These are phyloP conservation scores for Xylota segnis DNA, from an alignment of 2,888 invertebrate species.

Conservation along the genomic window DNA sequence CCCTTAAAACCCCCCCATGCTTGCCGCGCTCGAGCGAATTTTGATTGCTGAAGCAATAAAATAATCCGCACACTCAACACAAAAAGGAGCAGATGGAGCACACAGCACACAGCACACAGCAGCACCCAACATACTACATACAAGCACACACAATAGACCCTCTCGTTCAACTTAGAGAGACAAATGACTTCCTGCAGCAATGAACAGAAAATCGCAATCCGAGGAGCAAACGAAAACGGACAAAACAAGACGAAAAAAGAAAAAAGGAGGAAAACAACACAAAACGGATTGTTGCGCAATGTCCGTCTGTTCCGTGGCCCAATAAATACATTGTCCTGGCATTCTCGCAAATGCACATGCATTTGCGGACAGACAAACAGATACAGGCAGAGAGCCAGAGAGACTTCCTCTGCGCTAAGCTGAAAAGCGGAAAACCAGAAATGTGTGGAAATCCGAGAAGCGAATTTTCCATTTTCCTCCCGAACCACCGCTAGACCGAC, in stretches of 20 bases:
- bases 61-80: constrained; percentile 31
- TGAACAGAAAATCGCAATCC: constrained; percentile 73
- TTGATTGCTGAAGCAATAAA: constrained; percentile 57
- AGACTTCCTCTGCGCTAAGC: constrained; percentile 71
- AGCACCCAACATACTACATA: constrained; percentile 10
- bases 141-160: constrained; percentile 20
- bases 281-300: constrained; percentile 71
- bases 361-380: constrained; percentile 33
- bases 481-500: constrained; percentile 9
- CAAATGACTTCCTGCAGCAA: constrained; percentile 75
- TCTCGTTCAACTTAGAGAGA: constrained; percentile 62
- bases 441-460: constrained; percentile 76
- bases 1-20: neutral
- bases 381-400: constrained; percentile 12
- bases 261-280: constrained; percentile 6
- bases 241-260: too few relatives aligned
- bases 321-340: constrained; percentile 75
- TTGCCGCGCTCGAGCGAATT: constrained; percentile 7
- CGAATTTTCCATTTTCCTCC: constrained; percentile 61
- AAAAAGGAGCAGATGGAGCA: constrained; percentile 48
- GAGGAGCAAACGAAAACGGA: constrained; percentile 8
- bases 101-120: neutral
- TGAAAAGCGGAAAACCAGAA: constrained; percentile 75
- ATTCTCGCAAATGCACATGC: constrained; percentile 68
- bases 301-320: constrained; percentile 73